Base-by-base conservation (phyloP, 2,113 vertebrate genomes). In the Alouatta palliata region DNA sequence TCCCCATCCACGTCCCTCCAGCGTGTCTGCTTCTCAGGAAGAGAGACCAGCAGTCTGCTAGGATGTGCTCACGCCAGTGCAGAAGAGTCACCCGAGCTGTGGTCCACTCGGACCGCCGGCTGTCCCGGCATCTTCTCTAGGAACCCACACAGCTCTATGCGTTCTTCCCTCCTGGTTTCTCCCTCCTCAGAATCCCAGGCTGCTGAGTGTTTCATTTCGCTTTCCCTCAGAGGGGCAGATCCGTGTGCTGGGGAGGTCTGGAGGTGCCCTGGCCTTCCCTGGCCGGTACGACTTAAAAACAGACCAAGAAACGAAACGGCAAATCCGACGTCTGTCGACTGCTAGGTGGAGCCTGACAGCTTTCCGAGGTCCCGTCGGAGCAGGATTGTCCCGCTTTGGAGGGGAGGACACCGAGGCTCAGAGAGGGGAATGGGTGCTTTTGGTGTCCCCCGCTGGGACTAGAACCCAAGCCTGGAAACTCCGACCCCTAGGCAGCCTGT, bases 1-100 rank as follows among this genome's bases (percentile, higher is more conserved):
- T 21, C 32, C 81, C 43, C 37, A 1, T 35, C 11, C 64, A 20
- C 9, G 32, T 30, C 27, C 32, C 14, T 7, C 45, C 7, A 35
- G 47, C 3, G 4, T 6, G 8, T 12, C 9, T 32, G 27, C 21
- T 40, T 54, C 43, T 66, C 0, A 43, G 70, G 40, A 73, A 56
- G 81, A 64, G 14, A 85, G 56, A 6, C 8, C 23, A 2, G 64
- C 6, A 5, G 23, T 76, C 58, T 21, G 14, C 1, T 0, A 0
- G 6, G 64, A 37, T 21, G 14, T 19, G 40, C 21, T 73, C 61
- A 21, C 0, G 16, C 21, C 27, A 30, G 19, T 0, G 3, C 47
- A 27, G 40, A 47, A 56, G 27, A 71, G 8, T 8, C 5, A 56
- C 13, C 43, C 20, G 70, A 83, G 45, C 3, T 13, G 56, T n/a